Evolutionary conservation across 2,888 invertebrate genomes (phyloP), one percentile per base, ranked within the genome.

Genomic region (Caenorhabditis sp.): DNA sequence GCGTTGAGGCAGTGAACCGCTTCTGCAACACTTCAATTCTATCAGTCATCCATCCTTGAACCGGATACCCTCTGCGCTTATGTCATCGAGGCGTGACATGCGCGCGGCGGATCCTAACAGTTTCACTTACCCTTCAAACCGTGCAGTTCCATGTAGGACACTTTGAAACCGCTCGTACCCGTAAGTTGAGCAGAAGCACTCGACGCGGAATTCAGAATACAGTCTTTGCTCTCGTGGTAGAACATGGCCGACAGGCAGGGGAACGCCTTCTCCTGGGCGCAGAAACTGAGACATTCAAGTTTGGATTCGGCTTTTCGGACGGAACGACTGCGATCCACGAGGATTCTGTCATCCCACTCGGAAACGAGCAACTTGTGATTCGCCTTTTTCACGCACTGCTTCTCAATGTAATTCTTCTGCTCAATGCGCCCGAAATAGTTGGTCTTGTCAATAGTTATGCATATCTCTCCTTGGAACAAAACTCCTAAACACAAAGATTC

Each of bases 141-240:
- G 24, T 73, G 62, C 20, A 78, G 11, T 30, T 81, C 81, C 63
- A 79, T 73, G 35, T 68, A 79, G 4, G 50, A 61, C 22, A 81
- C 79, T 27, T 73, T 62, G 52, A 65, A 79, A 1, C 75, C 79
- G n/a, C 65, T 65, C 6, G 75, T 66, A 15, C 78, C 78, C 35
- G 53, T 72, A 27, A 78, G 13, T 2, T 30, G 20, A 8, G 70
- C 75, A 4, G 71, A 48, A 7, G 53, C 50, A 20, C 72, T 68
- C 0, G 79, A 72, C 11, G 78, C 81, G n/a, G 81, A 71, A 43
- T 82, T 82, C 45, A 82, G 43, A 11, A 82, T 68, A 56, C 82
- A 82, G 20, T 82, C 78, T 2, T 73, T 70, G 15, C 66, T 73
- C 11, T 76, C 71, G 2, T 35, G 45, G 30, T 82, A 82, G 56